Conservation (phyloP, 2,888 invertebrate species). For the Dysmachus trigonus region DNA sequence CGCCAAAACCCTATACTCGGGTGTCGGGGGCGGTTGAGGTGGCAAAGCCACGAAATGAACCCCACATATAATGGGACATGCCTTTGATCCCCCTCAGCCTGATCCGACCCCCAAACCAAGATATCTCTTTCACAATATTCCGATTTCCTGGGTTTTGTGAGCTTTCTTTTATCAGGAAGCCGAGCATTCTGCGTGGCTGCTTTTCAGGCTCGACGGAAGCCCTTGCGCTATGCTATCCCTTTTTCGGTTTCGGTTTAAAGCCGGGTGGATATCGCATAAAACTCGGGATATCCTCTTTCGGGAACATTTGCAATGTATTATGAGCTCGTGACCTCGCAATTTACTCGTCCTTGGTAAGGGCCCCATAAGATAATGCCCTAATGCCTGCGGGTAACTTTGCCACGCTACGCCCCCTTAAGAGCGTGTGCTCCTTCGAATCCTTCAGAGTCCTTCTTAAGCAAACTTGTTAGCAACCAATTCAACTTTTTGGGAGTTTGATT, state of each 20-base stretch:
- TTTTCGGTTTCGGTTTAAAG: constrained; percentile 26
- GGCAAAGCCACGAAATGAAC: background rate
- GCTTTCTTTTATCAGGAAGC: constrained; percentile 16
- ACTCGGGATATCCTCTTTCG: constrained; percentile 19
- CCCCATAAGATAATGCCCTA: background rate
- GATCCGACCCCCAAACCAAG: background rate
- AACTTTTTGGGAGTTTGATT: constrained; percentile 19
- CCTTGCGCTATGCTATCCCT: constrained; percentile 15
- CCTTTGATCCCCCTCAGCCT: background rate
- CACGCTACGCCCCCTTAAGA: background rate
- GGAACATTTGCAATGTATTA: constrained; percentile 4
- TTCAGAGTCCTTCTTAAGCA: background rate
- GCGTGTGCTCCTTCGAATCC: background rate
- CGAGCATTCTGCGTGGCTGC: constrained; percentile 18
- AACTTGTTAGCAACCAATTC: constrained; percentile 18
- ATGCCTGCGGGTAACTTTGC: background rate
- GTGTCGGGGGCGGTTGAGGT: background rate
- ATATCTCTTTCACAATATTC: constrained; percentile 23
- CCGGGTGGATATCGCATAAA: constrained; percentile 23
- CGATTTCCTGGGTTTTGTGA: constrained; percentile 29
- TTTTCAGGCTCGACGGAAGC: constrained; percentile 1
- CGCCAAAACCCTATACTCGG: background rate
- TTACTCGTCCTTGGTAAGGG: background rate
- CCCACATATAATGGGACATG: background rate
- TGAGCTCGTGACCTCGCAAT: constrained; percentile 24